Base-by-base conservation (phyloP, 1,140 invertebrate genomes). In the Drosophila sechellia region DNA sequence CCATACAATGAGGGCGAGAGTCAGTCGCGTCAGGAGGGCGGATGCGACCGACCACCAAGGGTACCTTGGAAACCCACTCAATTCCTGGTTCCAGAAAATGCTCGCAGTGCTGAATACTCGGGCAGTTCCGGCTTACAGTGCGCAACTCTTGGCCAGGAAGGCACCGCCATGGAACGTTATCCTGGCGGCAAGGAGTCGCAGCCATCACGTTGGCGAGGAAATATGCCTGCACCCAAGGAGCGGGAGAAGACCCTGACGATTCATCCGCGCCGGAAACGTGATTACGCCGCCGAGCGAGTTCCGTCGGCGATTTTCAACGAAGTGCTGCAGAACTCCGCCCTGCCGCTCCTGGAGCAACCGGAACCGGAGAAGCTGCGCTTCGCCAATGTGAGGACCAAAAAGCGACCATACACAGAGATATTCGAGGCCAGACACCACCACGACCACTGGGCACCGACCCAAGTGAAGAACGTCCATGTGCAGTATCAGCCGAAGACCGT, bases 391-490 rank as follows among this genome's bases (percentile, higher is more conserved):
- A 77, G 74, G 0, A 65, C 49, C 0, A 56, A 74, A 6, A 84
- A 81, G 37, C 72, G 75, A 0, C 69, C 75, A 0, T 92, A 74
- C 25, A 78, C 90, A 5, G 74, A 81, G 0, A 37, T 72, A 0
- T 76, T 92, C 0, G 86, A 91, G 53, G 81, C 86, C 0, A 73
- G 91, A 0, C 91, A 92, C 40, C 91, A 92, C 57, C 91, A 92
- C 34, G 91, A 91, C 34, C 91, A 92, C 45, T 85, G 79, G 76
- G 48, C 81, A 3, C 80, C 91, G 15, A 91, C 84, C 0, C 83
- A 92, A n/a, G 57, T 64, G n/a, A 91, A 90, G 20, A 69, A 50
- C 3, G 79, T 92, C 0, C 77, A 90, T 52, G 91, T 92, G 1
- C 86, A 89, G 10, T 92, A 92, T 50, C 83, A 92, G 39, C 74